Conservation (phyloP, 2,113 vertebrate genomes). For the Serinus canaria region DNA sequence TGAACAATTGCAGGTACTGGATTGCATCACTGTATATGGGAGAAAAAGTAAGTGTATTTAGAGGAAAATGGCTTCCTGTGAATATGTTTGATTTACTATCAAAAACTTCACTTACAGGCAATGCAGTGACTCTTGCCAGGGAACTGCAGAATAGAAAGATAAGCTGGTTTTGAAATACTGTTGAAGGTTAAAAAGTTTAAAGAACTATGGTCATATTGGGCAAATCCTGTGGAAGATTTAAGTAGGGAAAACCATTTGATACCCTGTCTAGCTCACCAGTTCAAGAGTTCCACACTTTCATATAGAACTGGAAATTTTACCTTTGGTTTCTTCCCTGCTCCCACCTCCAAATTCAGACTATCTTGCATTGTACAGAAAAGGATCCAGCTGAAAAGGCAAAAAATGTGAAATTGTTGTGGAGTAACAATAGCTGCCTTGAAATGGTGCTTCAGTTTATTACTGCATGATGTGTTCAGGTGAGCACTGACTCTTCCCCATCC, state of each 20-base stretch:
- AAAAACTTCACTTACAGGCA: neutral
- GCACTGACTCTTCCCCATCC: neutral
- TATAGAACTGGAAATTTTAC: neutral
- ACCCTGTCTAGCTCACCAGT: neutral
- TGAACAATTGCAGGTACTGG: neutral
- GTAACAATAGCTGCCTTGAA: neutral
- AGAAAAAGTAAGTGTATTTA: neutral
- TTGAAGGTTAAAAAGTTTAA: neutral
- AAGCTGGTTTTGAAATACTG: neutral
- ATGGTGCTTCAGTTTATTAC: neutral
- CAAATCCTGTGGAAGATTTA: neutral
- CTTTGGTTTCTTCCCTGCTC: neutral
- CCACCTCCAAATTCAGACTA: neutral
- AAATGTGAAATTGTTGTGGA: neutral
- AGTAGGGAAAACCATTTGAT: neutral
- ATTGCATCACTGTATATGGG: accelerated
- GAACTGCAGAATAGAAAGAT: neutral
- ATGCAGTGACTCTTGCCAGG: neutral
- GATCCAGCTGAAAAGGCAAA: neutral
- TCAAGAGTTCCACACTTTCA: neutral
- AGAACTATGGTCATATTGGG: accelerated
- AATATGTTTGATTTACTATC: neutral
- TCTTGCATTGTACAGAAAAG: neutral
- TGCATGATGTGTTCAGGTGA: neutral
- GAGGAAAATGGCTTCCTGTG: neutral